Conservation (phyloP, 2,888 invertebrate species). For the Andrena camellia region DNA sequence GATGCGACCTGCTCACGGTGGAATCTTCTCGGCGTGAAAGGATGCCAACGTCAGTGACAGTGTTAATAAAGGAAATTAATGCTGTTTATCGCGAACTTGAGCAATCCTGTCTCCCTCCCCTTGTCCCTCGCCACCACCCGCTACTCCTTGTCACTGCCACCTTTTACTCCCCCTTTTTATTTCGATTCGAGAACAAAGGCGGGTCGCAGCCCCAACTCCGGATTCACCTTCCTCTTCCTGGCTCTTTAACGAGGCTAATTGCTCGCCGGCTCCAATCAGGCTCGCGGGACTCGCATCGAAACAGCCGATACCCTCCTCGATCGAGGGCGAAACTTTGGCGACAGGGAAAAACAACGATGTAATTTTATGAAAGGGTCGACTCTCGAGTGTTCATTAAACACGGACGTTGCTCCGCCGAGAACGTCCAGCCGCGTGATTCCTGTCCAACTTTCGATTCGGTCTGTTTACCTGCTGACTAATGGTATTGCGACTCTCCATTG, state of each 20-base stretch:
- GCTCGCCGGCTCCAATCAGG: conserved; percentile 62
- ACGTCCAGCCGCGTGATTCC: not conserved
- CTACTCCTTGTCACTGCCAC: conserved; percentile 42
- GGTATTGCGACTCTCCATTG: conserved; percentile 26
- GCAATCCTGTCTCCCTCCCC: conserved; percentile 7
- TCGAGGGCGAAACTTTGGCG: conserved; percentile 44
- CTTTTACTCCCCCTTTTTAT: conserved; percentile 23
- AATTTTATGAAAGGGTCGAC: conserved; percentile 47
- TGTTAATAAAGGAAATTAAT: conserved; percentile 80
- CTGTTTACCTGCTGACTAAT: conserved; percentile 35
- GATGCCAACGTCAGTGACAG: conserved; percentile 8
- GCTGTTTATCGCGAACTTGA: conserved; percentile 73
- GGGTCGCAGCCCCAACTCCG: conserved; percentile 24
- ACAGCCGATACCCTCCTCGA: conserved; percentile 38
- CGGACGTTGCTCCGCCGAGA: not conserved
- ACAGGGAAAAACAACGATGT: conserved; percentile 55
- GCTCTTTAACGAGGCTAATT: conserved; percentile 71
- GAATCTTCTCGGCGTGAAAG: too few species aligned
- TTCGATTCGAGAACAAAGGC: conserved; percentile 56
- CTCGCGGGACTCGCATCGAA: conserved; percentile 59
- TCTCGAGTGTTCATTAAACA: conserved; percentile 62
- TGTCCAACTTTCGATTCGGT: conserved; percentile 2
- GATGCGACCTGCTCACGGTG: too few species aligned
- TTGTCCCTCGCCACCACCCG: conserved; percentile 9
- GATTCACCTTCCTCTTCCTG: conserved; percentile 22